phyloP scores from a whole-genome alignment of 2,888 invertebrate species.

The Nemotelus nigrinus region DNA sequence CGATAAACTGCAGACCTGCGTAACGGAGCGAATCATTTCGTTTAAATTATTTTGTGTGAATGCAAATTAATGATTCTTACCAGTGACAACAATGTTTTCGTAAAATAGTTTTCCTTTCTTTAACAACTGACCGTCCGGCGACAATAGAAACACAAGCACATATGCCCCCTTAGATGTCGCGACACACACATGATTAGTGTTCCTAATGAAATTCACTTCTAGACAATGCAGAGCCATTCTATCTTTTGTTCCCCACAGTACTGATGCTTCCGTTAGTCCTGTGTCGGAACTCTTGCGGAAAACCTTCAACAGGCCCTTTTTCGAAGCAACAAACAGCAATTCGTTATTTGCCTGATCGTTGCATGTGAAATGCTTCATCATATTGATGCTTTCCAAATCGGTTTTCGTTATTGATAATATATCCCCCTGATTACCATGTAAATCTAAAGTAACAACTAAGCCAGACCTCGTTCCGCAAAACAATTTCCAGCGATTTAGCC shows the following conservation, averaged over 20 bases:
- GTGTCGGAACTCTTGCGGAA: slow-evolving; percentile 48
- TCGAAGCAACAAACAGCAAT: slow-evolving; percentile 56
- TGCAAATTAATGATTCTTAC: slow-evolving; percentile 22
- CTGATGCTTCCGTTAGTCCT: background rate
- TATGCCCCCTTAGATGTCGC: slow-evolving; percentile 54
- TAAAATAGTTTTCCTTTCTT: slow-evolving; percentile 14
- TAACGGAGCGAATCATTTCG: background rate
- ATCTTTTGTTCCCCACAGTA: slow-evolving; percentile 53
- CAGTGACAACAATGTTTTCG: slow-evolving; percentile 44
- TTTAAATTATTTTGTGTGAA: background rate
- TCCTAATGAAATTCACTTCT: slow-evolving; percentile 51
- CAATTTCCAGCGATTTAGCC: slow-evolving; percentile 10
- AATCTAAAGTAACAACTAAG: slow-evolving; percentile 55
- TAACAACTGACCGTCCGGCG: slow-evolving; percentile 38
- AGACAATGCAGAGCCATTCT: slow-evolving; percentile 56
- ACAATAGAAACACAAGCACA: slow-evolving; percentile 57
- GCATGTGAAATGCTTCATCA: slow-evolving; percentile 38
- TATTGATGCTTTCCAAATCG: slow-evolving; percentile 34
- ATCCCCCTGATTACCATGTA: slow-evolving; percentile 9
- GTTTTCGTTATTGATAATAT: slow-evolving; percentile 41
- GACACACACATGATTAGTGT: slow-evolving; percentile 54
- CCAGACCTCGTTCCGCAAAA: slow-evolving; percentile 58
- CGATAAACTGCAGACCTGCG: slow-evolving; percentile 55
- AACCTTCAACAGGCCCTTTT: slow-evolving; percentile 56
- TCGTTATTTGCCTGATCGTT: slow-evolving; percentile 16